Evolutionary conservation across 2,888 invertebrate genomes (phyloP), one percentile per base, ranked within the genome.

Genomic region (Polyploca ridens): DNA sequence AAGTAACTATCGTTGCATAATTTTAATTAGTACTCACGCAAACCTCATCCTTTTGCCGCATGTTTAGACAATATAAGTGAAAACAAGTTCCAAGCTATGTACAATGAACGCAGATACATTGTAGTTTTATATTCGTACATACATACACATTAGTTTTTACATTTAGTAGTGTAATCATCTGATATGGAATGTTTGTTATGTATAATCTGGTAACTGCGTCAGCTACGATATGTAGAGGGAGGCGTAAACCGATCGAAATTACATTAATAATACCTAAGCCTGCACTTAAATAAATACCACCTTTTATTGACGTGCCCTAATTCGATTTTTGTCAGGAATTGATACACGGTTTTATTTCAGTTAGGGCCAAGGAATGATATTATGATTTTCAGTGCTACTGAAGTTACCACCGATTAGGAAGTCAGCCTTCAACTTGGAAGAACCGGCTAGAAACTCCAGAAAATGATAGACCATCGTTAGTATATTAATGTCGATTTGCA

Each of bases 41-140:
- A 77, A 96, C 96, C 95, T 96, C 96, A 91, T 96, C 96, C 96
- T 96, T 94, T 84, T 81, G 94, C 91, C 91, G 94, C 94, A 90
- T 91, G 91, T 89, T 88, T 85, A 85, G 86, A 91, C 86, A 89
- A 84, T 80, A 83, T 86, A 80, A 82, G 79, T 89, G 82, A 85
- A 82, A 76, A 86, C 81, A 84, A 69, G 76, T 80, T 75, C 81
- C 77, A 90, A 91, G 91, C 92, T 91, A 92, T 91, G 73, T 93
- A 91, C 91, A 93, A 68, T 74, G 72, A 72, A 71, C 64, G 72
- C 74, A 66, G 62, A 65, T 70, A 69, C 71, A 65, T 73, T 69
- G 70, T 67, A 69, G 27, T 46, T 54, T 62, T 38, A 54, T 54
- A 19, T 64, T 62, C 58, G 63, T 66, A 58, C 33, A 63, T 63